Percentiles rank a stretch among this genome's conserved stretches.
Evolutionary conservation across 2,797 vertebrate genomes (phyloP).

Genomic region (Aselliscus stoliczkanus): DNA sequence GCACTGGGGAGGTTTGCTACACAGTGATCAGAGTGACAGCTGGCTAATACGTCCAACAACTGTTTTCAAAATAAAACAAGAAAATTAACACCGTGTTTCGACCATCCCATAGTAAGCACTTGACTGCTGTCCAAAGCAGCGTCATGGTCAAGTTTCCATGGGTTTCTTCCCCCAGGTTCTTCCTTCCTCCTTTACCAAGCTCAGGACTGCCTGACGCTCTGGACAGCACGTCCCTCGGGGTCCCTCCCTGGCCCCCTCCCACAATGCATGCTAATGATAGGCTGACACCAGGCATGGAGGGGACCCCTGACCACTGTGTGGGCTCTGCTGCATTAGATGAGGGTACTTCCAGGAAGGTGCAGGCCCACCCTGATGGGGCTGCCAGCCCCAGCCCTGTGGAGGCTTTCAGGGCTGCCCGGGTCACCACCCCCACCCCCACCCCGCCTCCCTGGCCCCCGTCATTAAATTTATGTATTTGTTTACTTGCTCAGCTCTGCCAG

Average conservation of each 20-base stretch:
- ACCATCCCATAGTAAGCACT: background rate
- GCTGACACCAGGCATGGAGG: background rate
- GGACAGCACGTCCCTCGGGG: too few relatives aligned
- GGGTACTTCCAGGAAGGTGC: background rate
- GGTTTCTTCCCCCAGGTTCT: too few relatives aligned
- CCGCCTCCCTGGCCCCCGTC: slow-evolving; percentile 25
- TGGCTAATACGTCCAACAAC: background rate
- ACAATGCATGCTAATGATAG: too few relatives aligned
- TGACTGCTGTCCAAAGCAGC: too few relatives aligned
- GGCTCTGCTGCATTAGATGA: too few relatives aligned
- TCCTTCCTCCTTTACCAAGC: background rate
- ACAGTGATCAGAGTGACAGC: background rate
- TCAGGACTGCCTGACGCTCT: accelerated
- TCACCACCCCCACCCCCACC: background rate
- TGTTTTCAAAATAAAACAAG: background rate
- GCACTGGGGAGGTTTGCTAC: accelerated
- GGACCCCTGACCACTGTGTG: background rate
- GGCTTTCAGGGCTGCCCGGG: background rate
- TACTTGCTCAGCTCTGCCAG: slow-evolving; percentile 37
- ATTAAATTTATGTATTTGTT: background rate
- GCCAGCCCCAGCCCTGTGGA: too few relatives aligned
- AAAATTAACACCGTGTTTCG: accelerated
- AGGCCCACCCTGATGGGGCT: too few relatives aligned
- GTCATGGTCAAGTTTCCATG: accelerated
- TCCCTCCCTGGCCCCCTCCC: background rate